Base-by-base conservation (phyloP, 37 sponge, comb jelly and placozoan genomes). In the Chondrosia reniformis region DNA sequence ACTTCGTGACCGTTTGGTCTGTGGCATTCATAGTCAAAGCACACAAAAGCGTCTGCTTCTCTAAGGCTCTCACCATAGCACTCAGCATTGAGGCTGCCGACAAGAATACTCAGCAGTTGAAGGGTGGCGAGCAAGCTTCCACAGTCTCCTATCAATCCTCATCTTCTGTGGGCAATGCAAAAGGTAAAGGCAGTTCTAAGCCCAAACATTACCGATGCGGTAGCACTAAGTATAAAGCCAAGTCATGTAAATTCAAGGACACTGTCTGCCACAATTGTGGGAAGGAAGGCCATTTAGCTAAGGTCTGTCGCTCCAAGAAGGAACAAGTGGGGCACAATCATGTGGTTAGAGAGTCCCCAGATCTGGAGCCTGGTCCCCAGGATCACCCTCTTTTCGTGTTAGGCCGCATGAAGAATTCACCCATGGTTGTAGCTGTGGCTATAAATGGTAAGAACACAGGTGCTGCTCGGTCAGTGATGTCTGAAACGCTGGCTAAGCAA, bases 201-300 rank as follows among this genome's bases (percentile, higher is more conserved):
- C n/a, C 57, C 57, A 22, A 55, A 57, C 76, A n/a, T n/a, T 76
- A 76, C 45, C 61, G 77, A 21, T 77, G 77, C 58, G 77, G 77
- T 31, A 41, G 6, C 39, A 22, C 59, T 4, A 21, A 49, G 15
- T 62, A 77, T 42, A 49, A 4, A 36, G 61, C 38, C 8, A 31
- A 37, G 1, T 3, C 17, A 4, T 77, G 77, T 5, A 13, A 42
- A 3, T 55, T 77, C 21, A 33, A 8, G 13, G 62, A 57, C 58
- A 19, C n/a, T 33, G 40, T 10, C 2, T 77, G 77, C 24, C 57
- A 57, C 12, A 4, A 77, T 7, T 77, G 77, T 42, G 62, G 37
- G 24, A 77, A 77, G 77, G 58, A 77, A 41, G 77, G 77, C 12
- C 77, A 77, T 42, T 6, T 77, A 56, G 77, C 77, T 24, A 12